These are phyloP conservation scores for Volucella inanis DNA, from an alignment of 2,888 invertebrate species.

Conservation along the genomic window DNA sequence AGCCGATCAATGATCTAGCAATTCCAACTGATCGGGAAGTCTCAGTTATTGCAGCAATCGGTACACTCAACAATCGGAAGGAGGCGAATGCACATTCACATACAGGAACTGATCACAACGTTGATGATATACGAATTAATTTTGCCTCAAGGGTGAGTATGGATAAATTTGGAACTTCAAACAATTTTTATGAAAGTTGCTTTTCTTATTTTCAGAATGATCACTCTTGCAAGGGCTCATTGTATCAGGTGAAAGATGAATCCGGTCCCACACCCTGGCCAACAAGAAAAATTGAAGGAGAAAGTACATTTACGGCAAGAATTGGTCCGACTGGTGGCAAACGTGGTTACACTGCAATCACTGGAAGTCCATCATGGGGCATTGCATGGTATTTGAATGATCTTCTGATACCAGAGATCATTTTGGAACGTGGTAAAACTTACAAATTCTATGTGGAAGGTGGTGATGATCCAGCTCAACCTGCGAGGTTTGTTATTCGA, in stretches of 20 bases:
- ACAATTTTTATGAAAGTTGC: neutral
- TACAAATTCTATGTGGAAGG: slow-evolving; percentile 95
- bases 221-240: slow-evolving; percentile 88
- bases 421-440: slow-evolving; percentile 92
- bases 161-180: neutral
- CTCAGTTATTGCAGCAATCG: slow-evolving; percentile 94
- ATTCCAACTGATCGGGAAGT: slow-evolving; percentile 88
- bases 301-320: slow-evolving; percentile 87
- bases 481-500: slow-evolving; percentile 85
- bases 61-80: slow-evolving; percentile 89
- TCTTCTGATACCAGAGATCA: slow-evolving; percentile 93
- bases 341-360: slow-evolving; percentile 91
- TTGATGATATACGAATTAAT: slow-evolving; percentile 89
- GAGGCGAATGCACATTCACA: slow-evolving; percentile 93
- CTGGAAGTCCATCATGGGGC: slow-evolving; percentile 93
- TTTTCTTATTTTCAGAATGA: slow-evolving; percentile 85
- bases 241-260: slow-evolving; percentile 86
- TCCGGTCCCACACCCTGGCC: slow-evolving; percentile 88
- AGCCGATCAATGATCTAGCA: slow-evolving; percentile 88
- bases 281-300: slow-evolving; percentile 86
- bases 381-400: slow-evolving; percentile 97
- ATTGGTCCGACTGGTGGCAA: slow-evolving; percentile 94
- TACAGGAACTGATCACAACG: slow-evolving; percentile 81
- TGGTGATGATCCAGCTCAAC: slow-evolving; percentile 90
- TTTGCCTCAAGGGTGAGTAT: slow-evolving; percentile 86